Percentiles rank a stretch among this genome's conserved stretches.
Conservation (phyloP, 1,140 invertebrate species). For the Euglossa dilemma region DNA sequence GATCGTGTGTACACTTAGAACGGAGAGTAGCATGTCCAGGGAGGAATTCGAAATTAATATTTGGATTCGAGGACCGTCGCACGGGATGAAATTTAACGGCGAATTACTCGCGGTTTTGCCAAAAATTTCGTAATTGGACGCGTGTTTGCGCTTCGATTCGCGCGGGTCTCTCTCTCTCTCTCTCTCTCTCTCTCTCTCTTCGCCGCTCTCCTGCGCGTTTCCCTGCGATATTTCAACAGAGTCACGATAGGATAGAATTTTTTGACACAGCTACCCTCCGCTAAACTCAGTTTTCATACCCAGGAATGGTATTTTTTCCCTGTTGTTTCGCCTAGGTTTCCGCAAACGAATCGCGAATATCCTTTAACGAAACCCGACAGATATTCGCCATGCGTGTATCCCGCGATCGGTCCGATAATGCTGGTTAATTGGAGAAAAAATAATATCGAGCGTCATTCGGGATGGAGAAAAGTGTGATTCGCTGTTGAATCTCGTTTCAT, state of each 20-base stretch:
- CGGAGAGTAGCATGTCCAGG: too few species aligned
- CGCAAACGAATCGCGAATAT: neutral
- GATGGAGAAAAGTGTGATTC: neutral
- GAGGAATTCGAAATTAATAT: too few species aligned
- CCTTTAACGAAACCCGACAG: neutral
- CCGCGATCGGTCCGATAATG: neutral
- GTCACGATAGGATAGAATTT: neutral
- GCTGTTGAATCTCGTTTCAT: neutral
- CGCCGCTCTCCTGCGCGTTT: neutral
- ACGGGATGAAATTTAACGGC: neutral
- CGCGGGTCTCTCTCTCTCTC: neutral
- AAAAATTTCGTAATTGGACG: slow-evolving; percentile 6
- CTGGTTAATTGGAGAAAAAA: neutral
- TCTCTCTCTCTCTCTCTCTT: neutral
- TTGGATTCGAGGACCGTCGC: too few species aligned
- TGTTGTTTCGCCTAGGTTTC: too few species aligned
- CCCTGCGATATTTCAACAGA: neutral
- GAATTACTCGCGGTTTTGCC: neutral
- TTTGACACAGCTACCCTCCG: too few species aligned
- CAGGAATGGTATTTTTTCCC: neutral
- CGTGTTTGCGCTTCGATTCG: neutral
- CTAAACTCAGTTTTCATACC: neutral
- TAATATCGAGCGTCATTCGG: neutral
- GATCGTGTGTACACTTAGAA: too few species aligned
- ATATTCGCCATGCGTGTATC: neutral